A percentile compares a stretch with the other conserved stretches of the same genome.
Evolutionary conservation across 2,797 vertebrate species (phyloP).

Genomic region (Psittacula echo): DNA sequence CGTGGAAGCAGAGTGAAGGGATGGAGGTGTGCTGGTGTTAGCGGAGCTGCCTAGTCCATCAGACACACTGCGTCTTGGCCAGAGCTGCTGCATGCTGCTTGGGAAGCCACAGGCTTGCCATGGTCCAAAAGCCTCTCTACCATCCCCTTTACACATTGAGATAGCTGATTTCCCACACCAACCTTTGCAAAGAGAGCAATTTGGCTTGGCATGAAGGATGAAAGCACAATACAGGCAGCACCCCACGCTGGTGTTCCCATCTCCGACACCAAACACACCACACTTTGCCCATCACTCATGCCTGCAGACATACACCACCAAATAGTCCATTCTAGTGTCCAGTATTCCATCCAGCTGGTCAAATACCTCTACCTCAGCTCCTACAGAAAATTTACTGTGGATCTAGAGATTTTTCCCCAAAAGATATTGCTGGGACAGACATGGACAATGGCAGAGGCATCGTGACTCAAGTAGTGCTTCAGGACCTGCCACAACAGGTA

Average conservation of each 20-base stretch:
- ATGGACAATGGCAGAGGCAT: not conserved
- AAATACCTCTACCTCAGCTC: not conserved
- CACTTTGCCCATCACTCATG: not conserved
- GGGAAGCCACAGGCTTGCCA: not conserved
- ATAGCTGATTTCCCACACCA: accelerated
- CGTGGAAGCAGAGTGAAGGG: not conserved
- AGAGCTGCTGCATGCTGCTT: not conserved
- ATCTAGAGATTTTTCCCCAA: not conserved
- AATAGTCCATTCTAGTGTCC: not conserved
- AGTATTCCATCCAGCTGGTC: not conserved
- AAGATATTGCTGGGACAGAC: not conserved
- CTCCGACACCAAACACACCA: accelerated
- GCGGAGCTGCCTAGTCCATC: not conserved
- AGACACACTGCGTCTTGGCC: accelerated
- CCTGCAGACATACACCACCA: not conserved
- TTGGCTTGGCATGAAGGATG: not conserved
- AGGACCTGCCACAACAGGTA: not conserved
- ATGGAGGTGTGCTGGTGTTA: not conserved
- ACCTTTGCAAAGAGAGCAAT: not conserved
- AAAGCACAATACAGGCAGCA: not conserved
- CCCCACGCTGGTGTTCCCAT: not conserved
- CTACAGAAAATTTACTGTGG: not conserved
- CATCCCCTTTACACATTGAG: not conserved
- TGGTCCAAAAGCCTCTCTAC: not conserved
- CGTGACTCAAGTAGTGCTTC: not conserved